Evolutionary conservation across 2,888 invertebrate genomes (phyloP).

Genomic region (Himalopsyche tibetana): DNA sequence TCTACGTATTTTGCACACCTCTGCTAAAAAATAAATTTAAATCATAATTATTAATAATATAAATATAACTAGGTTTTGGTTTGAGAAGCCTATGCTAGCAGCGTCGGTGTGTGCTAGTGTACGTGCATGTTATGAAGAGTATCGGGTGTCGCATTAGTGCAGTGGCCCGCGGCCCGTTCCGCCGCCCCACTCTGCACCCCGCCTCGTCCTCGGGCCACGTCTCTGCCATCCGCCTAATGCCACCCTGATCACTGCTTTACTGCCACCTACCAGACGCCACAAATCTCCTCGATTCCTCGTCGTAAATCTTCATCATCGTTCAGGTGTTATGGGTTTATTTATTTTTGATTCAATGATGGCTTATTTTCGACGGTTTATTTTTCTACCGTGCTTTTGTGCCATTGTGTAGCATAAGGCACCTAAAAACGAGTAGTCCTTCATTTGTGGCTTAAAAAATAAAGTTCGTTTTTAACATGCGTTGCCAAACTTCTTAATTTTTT

Average conservation of each 20-base stretch:
- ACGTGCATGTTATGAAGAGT: conserved; percentile 51
- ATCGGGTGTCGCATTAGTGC: conserved; percentile 61
- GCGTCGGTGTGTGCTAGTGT: neutral
- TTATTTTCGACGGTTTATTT: no score
- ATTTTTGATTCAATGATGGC: no score
- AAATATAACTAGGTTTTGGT: neutral
- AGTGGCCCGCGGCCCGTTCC: conserved; percentile 42
- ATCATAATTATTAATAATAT: no score
- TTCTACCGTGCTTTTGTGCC: no score
- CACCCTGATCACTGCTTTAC: conserved; percentile 39
- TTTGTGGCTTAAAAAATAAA: no score
- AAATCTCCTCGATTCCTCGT: conserved; percentile 40
- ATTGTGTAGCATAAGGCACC: no score
- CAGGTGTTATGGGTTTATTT: neutral
- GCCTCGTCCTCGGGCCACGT: neutral
- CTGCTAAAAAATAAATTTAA: no score
- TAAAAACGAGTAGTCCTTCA: no score
- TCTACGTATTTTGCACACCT: no score
- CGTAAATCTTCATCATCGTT: conserved; percentile 36
- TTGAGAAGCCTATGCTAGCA: neutral
- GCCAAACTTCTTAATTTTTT: no score
- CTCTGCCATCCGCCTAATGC: conserved; percentile 7
- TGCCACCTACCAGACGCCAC: conserved; percentile 40
- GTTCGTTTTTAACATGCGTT: no score
- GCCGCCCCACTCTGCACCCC: neutral